Evolutionary conservation across 1,140 invertebrate species (phyloP).

Genomic region (Drosophila orosa): DNA sequence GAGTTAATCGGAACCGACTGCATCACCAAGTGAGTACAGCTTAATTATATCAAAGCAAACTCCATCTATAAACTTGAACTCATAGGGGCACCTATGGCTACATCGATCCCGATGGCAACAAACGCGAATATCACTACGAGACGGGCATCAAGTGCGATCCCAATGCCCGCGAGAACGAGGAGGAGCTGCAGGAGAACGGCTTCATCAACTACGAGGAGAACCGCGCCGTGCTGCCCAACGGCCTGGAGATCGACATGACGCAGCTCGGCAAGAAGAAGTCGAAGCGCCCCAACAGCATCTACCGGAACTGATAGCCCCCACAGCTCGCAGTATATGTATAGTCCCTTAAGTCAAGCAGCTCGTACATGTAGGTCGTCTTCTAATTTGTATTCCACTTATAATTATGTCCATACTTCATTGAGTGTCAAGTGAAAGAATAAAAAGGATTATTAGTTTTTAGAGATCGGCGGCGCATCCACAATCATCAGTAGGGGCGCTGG

Average conservation of each 20-base stretch:
- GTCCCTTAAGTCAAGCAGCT: conserved; percentile 66
- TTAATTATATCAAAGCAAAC: not conserved
- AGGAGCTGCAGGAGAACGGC: conserved; percentile 88
- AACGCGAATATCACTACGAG: conserved; percentile 90
- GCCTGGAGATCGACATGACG: conserved; percentile 88
- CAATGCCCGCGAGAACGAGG: conserved; percentile 86
- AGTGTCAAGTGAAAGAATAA: conserved; percentile 68
- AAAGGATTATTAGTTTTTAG: conserved; percentile 57
- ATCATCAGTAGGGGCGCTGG: conserved; percentile 84
- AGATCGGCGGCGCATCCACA: conserved; percentile 1
- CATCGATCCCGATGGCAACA: conserved; percentile 91
- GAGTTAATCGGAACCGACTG: conserved; percentile 92
- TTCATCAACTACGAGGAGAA: conserved; percentile 90
- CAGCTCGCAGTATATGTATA: conserved; percentile 45
- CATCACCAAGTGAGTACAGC: conserved; percentile 86
- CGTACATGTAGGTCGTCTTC: conserved; percentile 50
- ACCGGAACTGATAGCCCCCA: conserved; percentile 60
- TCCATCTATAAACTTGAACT: not conserved
- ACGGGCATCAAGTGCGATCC: conserved; percentile 89
- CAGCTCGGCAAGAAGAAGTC: conserved; percentile 89
- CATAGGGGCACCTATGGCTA: conserved; percentile 91
- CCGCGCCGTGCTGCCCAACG: conserved; percentile 88
- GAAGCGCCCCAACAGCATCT: conserved; percentile 85
- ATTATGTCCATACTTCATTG: conserved; percentile 72
- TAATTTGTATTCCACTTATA: conserved; percentile 71